Percentiles rank a stretch among this genome's conserved stretches.
Conservation (phyloP, 1,140 invertebrate genomes). For the Drosophila trapezifrons region DNA sequence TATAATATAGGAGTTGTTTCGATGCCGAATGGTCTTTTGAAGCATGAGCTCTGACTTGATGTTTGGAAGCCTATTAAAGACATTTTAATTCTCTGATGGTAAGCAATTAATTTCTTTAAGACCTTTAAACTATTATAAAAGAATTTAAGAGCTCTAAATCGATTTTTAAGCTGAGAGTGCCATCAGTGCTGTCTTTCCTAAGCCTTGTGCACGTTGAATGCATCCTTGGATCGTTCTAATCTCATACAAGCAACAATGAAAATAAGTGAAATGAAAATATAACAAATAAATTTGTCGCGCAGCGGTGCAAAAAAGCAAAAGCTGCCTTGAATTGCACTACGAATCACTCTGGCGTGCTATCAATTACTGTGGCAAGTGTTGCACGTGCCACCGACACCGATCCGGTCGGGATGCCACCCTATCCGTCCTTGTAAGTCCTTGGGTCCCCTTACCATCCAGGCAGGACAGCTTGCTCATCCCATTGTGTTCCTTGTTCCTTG, state of each 20-base stretch:
- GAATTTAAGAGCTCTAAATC: neutral
- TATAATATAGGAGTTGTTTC: neutral
- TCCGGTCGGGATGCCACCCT: slow-evolving; percentile 20
- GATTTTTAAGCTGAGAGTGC: neutral
- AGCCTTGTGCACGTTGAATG: slow-evolving; percentile 26
- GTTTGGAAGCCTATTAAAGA: too few species aligned
- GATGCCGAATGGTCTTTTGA: too few species aligned
- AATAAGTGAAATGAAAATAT: slow-evolving; percentile 34
- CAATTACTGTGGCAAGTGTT: slow-evolving; percentile 82
- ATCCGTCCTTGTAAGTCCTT: slow-evolving; percentile 11
- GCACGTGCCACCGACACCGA: slow-evolving; percentile 70
- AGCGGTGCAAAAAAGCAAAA: slow-evolving; percentile 39
- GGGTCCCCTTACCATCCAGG: slow-evolving; percentile 5
- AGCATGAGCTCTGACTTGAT: neutral
- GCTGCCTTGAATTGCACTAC: slow-evolving; percentile 66
- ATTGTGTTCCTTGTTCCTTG: slow-evolving; percentile 61
- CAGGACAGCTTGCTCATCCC: slow-evolving; percentile 69
- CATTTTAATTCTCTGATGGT: neutral
- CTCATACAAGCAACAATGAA: slow-evolving; percentile 19
- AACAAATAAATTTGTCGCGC: slow-evolving; percentile 61
- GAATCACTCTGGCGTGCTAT: slow-evolving; percentile 81
- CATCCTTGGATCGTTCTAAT: slow-evolving; percentile 8
- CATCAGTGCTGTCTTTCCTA: neutral
- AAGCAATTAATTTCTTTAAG: neutral
- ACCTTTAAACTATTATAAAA: neutral